Conservation (phyloP, 2,113 vertebrate genomes). For the Cyanistes caeruleus region DNA sequence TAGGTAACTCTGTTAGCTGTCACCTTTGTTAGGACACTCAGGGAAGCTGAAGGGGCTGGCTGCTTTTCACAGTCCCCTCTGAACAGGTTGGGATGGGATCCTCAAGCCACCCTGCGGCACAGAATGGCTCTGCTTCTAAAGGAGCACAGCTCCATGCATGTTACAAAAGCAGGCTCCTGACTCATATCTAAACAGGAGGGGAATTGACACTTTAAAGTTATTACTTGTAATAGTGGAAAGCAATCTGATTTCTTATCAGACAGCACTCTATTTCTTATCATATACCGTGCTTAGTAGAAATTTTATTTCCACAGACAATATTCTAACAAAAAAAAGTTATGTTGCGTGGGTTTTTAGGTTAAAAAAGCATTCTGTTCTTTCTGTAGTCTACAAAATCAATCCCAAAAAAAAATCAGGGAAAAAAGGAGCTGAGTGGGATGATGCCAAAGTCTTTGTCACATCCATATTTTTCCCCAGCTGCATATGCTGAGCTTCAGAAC, state of each 20-base stretch:
- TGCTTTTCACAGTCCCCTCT: neutral
- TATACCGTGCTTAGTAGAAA: neutral
- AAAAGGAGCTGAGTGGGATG: neutral
- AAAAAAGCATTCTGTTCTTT: neutral
- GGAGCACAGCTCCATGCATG: neutral
- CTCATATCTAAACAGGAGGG: neutral
- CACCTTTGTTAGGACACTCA: neutral
- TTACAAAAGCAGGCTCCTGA: neutral
- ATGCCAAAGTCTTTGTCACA: neutral
- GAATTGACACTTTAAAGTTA: neutral
- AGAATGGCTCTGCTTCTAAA: neutral
- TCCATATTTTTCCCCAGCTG: neutral
- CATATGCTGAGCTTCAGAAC: neutral
- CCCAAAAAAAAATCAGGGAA: neutral
- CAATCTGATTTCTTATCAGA: neutral
- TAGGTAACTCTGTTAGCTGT: neutral
- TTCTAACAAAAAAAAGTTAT: neutral
- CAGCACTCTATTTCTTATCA: neutral
- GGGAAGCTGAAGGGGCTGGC: neutral
- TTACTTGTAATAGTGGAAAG: conserved; percentile 11
- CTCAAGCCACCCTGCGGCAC: neutral
- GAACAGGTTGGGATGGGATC: neutral
- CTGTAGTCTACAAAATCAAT: neutral
- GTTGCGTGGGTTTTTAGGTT: neutral
- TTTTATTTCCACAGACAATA: neutral